Evolutionary conservation across 2,888 invertebrate species (phyloP), one percentile per base, ranked within the genome.

Genomic region (Celastrina argiolus): DNA sequence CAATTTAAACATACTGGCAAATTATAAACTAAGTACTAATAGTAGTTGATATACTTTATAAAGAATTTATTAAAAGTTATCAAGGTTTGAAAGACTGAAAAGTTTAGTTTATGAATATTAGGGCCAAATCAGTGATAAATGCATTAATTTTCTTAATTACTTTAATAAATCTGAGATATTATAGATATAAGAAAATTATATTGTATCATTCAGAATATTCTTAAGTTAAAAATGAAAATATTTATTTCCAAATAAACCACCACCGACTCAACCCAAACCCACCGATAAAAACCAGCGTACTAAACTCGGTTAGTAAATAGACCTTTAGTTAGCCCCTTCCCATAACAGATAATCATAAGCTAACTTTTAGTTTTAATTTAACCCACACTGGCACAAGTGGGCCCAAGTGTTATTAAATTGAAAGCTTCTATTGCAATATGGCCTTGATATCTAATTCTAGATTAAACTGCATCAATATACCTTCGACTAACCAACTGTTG

Each of bases 361-460:
- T n/a, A n/a, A n/a, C n/a, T n/a, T n/a, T n/a, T n/a, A n/a, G n/a
- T n/a, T n/a, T n/a, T n/a, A n/a, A n/a, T n/a, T n/a, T n/a, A n/a
- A n/a, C n/a, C n/a, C n/a, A n/a, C n/a, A n/a, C n/a, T n/a, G n/a
- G n/a, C n/a, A n/a, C n/a, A n/a, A n/a, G n/a, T n/a, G n/a, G n/a
- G n/a, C n/a, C n/a, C n/a, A 45, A 45, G 45, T 45, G 18, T 45
- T 45, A 45, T 14, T 51, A 51, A 26, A 51, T 51, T 51, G 10
- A 22, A 51, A 51, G 51, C 51, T 51, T n/a, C 41, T 41, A n/a
- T 41, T 36, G 36, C 36, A 26, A 22, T 26, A 16, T 51, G 0
- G 22, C 51, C 51, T 51, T 51, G 22, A 51, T 51, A 51, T 22
- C 51, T 51, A 51, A 51, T 51, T 51, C 51, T 26, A 51, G 51